Evolutionary conservation across 1,140 invertebrate genomes (phyloP).

Genomic region (Stegodyphus dumicola): DNA sequence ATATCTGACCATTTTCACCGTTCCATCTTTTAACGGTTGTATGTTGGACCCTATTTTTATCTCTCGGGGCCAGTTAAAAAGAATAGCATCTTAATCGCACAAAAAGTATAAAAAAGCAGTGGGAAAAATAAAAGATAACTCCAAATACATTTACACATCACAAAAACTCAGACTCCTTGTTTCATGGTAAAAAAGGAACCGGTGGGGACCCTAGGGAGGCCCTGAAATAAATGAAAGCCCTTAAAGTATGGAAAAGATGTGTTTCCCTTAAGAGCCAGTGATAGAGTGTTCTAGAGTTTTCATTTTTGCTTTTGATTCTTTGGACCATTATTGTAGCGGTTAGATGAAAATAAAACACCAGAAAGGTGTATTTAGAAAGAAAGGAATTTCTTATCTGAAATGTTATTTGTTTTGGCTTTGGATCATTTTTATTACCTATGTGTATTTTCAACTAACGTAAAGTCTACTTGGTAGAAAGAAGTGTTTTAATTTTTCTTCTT

Average conservation of each 20-base stretch:
- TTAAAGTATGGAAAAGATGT: conserved; percentile 28
- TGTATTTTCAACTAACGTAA: neutral
- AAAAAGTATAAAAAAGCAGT: neutral
- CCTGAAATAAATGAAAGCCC: conserved; percentile 39
- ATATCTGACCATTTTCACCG: neutral
- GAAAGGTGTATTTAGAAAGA: conserved; percentile 3
- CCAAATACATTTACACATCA: conserved; percentile 31
- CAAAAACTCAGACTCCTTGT: conserved; percentile 12
- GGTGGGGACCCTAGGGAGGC: neutral
- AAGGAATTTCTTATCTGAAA: neutral
- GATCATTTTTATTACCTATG: neutral
- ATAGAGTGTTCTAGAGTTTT: conserved; percentile 3
- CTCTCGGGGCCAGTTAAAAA: conserved; percentile 23
- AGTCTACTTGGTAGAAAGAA: neutral
- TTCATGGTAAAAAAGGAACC: conserved; percentile 6
- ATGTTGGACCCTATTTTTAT: neutral
- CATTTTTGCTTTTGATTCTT: neutral
- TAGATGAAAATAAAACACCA: neutral
- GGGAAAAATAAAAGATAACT: conserved; percentile 9
- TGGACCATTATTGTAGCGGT: conserved; percentile 10
- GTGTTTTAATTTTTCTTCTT: neutral
- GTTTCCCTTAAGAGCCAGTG: conserved; percentile 8
- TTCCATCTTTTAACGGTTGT: neutral
- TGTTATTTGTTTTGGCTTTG: conserved; percentile 6
- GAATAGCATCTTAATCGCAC: conserved; percentile 41